Evolutionary conservation across 1,140 invertebrate genomes (phyloP).

Genomic region (Aphis craccivora): DNA sequence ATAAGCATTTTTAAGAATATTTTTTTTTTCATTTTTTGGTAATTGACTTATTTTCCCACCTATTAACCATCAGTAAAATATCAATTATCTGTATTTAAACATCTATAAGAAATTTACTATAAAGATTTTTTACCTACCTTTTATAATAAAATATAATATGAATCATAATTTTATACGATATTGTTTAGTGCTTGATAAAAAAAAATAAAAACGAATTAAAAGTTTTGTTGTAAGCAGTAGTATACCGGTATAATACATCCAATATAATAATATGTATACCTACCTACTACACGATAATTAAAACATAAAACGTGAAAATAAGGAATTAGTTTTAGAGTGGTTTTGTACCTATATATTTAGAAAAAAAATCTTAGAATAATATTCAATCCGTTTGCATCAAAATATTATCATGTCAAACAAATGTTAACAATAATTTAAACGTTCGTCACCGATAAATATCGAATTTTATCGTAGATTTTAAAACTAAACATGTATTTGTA

Average conservation of each 20-base stretch:
- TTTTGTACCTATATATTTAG: not conserved
- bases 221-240: not conserved
- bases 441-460: not conserved
- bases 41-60: not conserved
- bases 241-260: not conserved
- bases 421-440: not conserved
- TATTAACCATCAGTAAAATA: not conserved
- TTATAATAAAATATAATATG: not conserved
- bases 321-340: not conserved
- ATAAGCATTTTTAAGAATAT: not conserved
- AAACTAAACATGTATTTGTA: not conserved
- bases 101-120: not conserved
- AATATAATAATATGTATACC: not conserved
- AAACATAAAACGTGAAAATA: not conserved
- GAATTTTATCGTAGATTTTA: not conserved
- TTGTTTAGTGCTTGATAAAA: not conserved
- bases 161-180: not conserved
- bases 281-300: not conserved
- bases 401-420: not conserved
- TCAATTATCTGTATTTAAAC: not conserved
- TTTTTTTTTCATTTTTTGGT: not conserved
- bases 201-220: not conserved
- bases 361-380: not conserved
- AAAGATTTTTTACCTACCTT: not conserved
- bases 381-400: not conserved